Evolutionary conservation across 2,888 invertebrate genomes (phyloP).

Genomic region (Melanargia galathea): DNA sequence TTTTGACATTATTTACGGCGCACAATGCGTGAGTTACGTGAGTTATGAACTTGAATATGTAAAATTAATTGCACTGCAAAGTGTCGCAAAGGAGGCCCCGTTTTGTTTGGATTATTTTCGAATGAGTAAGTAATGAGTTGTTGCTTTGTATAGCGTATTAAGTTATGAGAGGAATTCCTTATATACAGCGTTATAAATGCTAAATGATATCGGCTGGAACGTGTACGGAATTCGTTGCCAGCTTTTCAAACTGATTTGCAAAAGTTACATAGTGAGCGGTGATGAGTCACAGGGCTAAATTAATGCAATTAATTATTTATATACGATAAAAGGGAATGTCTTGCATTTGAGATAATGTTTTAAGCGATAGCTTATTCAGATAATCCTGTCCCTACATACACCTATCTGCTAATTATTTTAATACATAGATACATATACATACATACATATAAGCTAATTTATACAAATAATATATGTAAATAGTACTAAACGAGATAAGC

Average conservation of each 20-base stretch:
- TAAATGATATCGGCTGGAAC: constrained; percentile 34
- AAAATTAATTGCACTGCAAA: constrained; percentile 70
- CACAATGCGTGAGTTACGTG: constrained; percentile 64
- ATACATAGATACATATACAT: not conserved
- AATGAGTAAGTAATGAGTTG: constrained; percentile 71
- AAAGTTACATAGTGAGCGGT: constrained; percentile 10
- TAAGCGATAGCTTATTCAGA: not conserved
- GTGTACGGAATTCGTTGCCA: constrained; percentile 17
- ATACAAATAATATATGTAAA: too few relatives aligned
- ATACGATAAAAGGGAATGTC: constrained; percentile 8
- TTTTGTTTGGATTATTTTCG: constrained; percentile 72
- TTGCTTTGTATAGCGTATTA: constrained; percentile 48
- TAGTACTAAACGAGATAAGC: too few relatives aligned
- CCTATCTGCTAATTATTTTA: too few relatives aligned
- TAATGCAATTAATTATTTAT: constrained; percentile 19
- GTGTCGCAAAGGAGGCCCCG: constrained; percentile 55
- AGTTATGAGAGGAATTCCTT: constrained; percentile 33
- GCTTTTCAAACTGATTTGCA: constrained; percentile 19
- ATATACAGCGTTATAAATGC: constrained; percentile 29
- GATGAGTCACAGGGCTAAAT: constrained; percentile 29
- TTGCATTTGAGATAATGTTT: not conserved
- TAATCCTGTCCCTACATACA: not conserved
- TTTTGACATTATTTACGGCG: constrained; percentile 71
- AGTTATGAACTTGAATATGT: constrained; percentile 75
- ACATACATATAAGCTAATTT: not conserved